These are phyloP conservation scores for Dryobates pubescens DNA, from an alignment of 2,797 vertebrate species.

Conservation along the genomic window DNA sequence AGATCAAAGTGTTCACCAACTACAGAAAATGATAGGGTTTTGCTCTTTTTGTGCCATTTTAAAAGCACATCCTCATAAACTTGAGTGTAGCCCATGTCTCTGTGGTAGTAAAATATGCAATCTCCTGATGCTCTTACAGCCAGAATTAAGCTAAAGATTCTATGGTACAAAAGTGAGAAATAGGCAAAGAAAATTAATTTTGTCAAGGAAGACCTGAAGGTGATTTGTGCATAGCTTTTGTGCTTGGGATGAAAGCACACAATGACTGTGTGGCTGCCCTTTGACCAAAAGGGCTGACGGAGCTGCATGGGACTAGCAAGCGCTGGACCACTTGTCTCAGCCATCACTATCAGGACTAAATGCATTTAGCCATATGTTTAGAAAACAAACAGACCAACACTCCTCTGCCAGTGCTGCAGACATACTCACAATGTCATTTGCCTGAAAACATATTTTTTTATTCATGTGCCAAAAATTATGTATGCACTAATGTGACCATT, in stretches of 20 bases:
- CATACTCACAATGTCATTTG: background rate
- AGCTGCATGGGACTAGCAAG: background rate
- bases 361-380: background rate
- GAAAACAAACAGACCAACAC: background rate
- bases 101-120: background rate
- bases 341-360: fast-evolving
- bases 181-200: background rate
- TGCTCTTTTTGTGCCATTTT: background rate
- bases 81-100: background rate
- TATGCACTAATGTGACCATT: too few species aligned
- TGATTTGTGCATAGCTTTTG: background rate
- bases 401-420: background rate
- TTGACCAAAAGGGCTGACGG: background rate
- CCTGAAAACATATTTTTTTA: background rate
- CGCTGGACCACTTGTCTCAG: background rate
- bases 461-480: background rate
- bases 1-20: background rate
- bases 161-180: background rate
- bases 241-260: background rate
- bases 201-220: background rate
- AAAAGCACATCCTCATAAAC: background rate
- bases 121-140: background rate
- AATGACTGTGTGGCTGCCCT: background rate
- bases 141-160: background rate
- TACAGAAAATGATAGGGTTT: background rate